Base-by-base conservation (phyloP, 2,113 vertebrate genomes). In the Megaleporinus macrocephalus region DNA sequence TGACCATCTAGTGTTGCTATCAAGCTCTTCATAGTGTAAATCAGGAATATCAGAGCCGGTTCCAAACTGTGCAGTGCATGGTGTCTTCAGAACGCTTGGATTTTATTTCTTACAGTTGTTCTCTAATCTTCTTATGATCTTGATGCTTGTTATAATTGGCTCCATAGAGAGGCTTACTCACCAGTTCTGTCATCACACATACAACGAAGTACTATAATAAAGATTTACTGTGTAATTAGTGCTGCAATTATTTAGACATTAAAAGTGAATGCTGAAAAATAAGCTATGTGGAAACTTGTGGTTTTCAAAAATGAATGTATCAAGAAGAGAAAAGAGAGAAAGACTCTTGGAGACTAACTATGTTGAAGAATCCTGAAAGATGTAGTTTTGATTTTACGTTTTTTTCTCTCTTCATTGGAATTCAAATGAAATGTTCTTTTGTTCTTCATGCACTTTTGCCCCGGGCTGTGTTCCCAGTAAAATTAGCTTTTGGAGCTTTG, bases 391-490 rank as follows among this genome's bases (percentile, higher is more conserved):
- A 44, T 44, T 44, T 44, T 44, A 9, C 5, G 41, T 14, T 66
- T 68, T 78, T 53, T n/a, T n/a, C n/a, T 68, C 22, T 79, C 49
- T 47, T 49, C 29, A 41, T 36, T 41, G 30, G 18, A 68, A 20
- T 30, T 68, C 20, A 24, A 22, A 14, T 70, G 36, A 44, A 70
- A n/a, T n/a, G 18, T 41, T 26, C 41, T n/a, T 68, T 1, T 5
- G 62, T 33, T 55, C 30, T 0, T 78, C 65, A 24, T 20, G 57
- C 20, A 61, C 20, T 61, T 9, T 11, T 24, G 57, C 57, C 9
- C 47, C 41, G 65, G 51, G 76, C 53, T 30, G 61, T 6, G 27
- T 6, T 71, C 53, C 68, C 36, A 66, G 18, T 59, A 12, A 27
- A 26, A 59, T 41, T 22, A 70, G 51, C 51, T 70, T 36, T 59